phyloP scores from a whole-genome alignment of 2,797 vertebrate species.

The Parambassis ranga region DNA sequence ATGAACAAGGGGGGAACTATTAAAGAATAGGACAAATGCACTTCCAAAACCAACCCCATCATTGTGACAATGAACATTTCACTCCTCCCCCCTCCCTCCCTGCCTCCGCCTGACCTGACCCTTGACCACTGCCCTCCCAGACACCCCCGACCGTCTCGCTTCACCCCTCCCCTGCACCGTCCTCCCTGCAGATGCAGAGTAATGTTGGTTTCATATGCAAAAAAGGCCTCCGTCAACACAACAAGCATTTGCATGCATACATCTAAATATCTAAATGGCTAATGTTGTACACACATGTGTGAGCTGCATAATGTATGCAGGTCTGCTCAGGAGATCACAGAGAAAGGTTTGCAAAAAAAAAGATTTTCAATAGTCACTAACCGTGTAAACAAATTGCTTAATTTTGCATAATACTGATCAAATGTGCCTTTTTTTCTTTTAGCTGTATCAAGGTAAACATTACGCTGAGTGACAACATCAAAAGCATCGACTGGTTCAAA shows the following conservation, averaged over 20 bases:
- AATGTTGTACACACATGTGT: not conserved
- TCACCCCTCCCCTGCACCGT: not conserved
- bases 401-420: no score
- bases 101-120: conserved; percentile 45
- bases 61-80: conserved; percentile 24
- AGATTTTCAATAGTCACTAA: no score
- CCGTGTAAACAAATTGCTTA: no score
- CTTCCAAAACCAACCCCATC: not conserved
- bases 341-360: not conserved
- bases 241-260: conserved; percentile 36
- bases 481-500: no score
- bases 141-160: conserved; percentile 31
- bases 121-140: conserved; percentile 43
- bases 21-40: not conserved
- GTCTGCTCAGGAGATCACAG: not conserved
- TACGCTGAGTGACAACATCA: no score
- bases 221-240: not conserved
- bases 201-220: conserved; percentile 51
- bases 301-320: not conserved
- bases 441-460: no score
- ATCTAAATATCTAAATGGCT: conserved; percentile 48
- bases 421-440: no score
- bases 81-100: conserved; percentile 15
- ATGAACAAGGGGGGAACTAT: not conserved
- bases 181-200: conserved; percentile 46